Base-by-base conservation (phyloP, 1,140 invertebrate species). In the Eriocheir sinensis region DNA sequence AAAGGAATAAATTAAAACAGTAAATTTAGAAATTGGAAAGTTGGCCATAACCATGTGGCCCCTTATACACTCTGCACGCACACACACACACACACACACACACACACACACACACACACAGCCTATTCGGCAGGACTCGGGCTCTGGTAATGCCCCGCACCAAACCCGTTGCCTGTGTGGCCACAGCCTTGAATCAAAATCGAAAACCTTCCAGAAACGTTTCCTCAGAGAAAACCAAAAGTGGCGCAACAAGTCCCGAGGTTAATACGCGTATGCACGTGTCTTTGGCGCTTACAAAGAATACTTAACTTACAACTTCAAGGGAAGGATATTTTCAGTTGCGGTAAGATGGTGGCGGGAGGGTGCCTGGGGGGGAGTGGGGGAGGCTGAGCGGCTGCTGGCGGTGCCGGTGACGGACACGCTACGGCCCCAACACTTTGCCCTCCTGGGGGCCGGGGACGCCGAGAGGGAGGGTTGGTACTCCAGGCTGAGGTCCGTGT, bases 401-500 rank as follows among this genome's bases (percentile, higher is more conserved):
- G 30, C 15, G 32, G 81, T 27, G 48, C 4, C 32, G 83, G n/a
- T 80, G 92, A 72, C 12, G n/a, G 92, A 60, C 15, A 88, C 79
- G 34, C 92, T 48, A 8, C 44, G 80, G 0, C 80, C 44, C 92
- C 92, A 93, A 3, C 40, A 12, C 9, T 30, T 30, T 12, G 27
- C 48, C 81, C 38, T 93, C 17, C 79, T 40, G 36, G 79, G 12
- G 92, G 38, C 40, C 8, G 79, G 72, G 79, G 80, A 41, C 12
- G 80, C 38, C 17, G 48, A 38, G 80, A n/a, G 53, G 89, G 91
- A 30, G 79, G 44, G 85, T 34, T 89, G 92, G 92, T 93, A 93
- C 86, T 93, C 92, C 92, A 93, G n/a, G 92, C 92, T 93, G 30
- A 93, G 44, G 85, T 93, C 92, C 21, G 92, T 93, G 92, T 93